These are phyloP conservation scores for Epinotia brunnichana DNA, from an alignment of 2,888 invertebrate species.

Conservation along the genomic window DNA sequence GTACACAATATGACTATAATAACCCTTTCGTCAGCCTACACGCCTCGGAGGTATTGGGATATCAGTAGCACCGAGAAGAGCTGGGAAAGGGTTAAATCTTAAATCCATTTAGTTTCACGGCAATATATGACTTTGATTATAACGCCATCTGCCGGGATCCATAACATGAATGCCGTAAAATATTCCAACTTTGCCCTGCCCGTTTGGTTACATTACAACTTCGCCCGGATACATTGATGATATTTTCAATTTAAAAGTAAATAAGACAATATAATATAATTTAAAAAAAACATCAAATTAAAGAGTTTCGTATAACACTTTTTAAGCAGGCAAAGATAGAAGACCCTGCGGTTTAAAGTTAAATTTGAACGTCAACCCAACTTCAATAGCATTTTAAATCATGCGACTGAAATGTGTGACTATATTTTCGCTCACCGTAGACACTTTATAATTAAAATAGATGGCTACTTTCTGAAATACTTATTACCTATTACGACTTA, in stretches of 20 bases:
- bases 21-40: background rate
- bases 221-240: background rate
- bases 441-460: background rate
- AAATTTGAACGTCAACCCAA: background rate
- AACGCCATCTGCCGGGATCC: constrained; percentile 9
- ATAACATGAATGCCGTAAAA: background rate
- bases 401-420: background rate
- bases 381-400: background rate
- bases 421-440: background rate
- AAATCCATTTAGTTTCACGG: background rate
- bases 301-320: background rate
- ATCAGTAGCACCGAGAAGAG: background rate
- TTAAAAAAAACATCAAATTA: background rate
- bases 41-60: background rate
- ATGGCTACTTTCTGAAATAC: background rate
- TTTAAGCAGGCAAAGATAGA: background rate
- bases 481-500: constrained; percentile 7
- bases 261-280: too few relatives aligned
- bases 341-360: background rate
- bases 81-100: background rate
- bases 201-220: background rate
- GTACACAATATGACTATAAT: constrained; percentile 37
- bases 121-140: background rate
- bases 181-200: constrained; percentile 6
- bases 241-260: background rate